Evolutionary conservation across 1,140 invertebrate species (phyloP).

Genomic region (Brachionus rotundiformis): DNA sequence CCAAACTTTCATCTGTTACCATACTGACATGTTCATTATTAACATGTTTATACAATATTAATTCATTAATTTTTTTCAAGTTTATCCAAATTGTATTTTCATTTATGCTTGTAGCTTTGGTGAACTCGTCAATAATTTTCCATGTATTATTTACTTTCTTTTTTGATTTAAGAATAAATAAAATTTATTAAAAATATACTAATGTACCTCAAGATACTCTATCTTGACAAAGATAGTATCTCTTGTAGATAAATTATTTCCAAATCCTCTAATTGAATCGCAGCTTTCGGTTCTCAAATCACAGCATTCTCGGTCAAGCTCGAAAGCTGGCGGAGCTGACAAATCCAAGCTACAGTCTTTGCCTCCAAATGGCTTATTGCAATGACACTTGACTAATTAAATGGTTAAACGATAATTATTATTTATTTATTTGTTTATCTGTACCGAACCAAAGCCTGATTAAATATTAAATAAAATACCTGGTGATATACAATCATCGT

Average conservation of each 20-base stretch:
- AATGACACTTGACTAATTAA: constrained; percentile 20
- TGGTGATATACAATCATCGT: neutral
- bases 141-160: neutral
- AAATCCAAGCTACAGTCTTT: constrained; percentile 42
- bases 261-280: neutral
- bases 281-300: neutral
- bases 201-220: neutral
- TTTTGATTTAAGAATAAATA: too few species aligned
- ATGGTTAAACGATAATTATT: neutral
- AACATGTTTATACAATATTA: constrained; percentile 2
- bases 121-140: neutral
- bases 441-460: neutral
- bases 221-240: neutral
- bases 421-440: neutral
- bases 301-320: neutral
- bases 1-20: neutral
- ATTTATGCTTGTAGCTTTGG: neutral
- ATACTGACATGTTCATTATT: neutral
- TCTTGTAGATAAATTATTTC: neutral
- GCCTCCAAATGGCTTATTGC: neutral
- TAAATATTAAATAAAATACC: neutral
- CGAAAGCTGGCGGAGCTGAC: neutral
- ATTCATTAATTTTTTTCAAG: neutral
- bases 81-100: neutral
- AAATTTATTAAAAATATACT: too few species aligned